Evolutionary conservation across 2,888 invertebrate species (phyloP).

Genomic region (Seira musarum): DNA sequence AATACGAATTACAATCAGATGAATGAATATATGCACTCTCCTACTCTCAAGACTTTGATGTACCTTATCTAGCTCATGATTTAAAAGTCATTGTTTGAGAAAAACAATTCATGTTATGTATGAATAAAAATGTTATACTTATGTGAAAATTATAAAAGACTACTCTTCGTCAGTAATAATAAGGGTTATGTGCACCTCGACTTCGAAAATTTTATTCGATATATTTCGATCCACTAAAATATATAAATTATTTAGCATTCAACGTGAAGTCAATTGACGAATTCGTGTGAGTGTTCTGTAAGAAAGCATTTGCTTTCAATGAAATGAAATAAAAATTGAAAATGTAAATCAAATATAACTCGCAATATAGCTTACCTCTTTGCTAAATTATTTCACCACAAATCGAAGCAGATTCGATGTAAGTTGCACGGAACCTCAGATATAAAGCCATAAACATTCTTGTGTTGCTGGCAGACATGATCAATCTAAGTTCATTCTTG

Average conservation of each 20-base stretch:
- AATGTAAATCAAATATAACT: conserved; percentile 4
- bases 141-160: too few species aligned
- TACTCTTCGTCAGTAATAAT: too few species aligned
- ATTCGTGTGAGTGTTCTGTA: conserved; percentile 11
- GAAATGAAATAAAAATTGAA: not conserved
- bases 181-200: not conserved
- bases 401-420: not conserved
- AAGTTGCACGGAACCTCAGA: conserved; percentile 24
- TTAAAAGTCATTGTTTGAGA: conserved; percentile 36
- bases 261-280: not conserved
- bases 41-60: not conserved
- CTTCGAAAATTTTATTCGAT: not conserved
- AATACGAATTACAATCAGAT: not conserved
- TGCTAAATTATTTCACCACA: not conserved
- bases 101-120: conserved; percentile 26
- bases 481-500: conserved; percentile 14
- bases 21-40: not conserved
- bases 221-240: not conserved
- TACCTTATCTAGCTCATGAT: conserved; percentile 35
- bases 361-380: not conserved
- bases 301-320: conserved; percentile 39
- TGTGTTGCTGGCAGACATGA: conserved; percentile 37
- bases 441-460: conserved; percentile 49
- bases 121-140: not conserved
- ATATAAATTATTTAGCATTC: conserved; percentile 14